Evolutionary conservation across 2,797 vertebrate species (phyloP), one percentile per base, ranked within the genome.

Genomic region (Odontamblyopus rebecca): DNA sequence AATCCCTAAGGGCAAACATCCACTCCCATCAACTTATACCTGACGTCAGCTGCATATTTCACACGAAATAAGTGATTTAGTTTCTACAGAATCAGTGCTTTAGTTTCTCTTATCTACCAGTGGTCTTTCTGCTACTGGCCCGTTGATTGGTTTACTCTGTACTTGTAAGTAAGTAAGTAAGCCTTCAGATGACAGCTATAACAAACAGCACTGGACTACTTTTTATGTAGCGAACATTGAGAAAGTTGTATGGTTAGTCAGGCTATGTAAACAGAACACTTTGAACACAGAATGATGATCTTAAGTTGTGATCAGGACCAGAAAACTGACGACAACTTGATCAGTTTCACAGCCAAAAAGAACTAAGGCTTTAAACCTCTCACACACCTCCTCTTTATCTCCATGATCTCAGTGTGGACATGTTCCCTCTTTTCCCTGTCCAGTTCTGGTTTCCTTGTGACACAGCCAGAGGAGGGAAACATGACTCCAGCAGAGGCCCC

Each of bases 391-490:
- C 19, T 5, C n/a, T 44, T 65, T 44, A 27, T 44, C 41, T 48
- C 15, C 63, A 29, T 44, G n/a, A 63, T 41, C 44, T 51, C 26
- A 50, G 64, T 9, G 48, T 78, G 80, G 81, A 84, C 69, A 16
- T 76, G n/a, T 78, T 73, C 74, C 63, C 66, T 75, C 74, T 75
- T 73, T 73, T 77, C 62, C 71, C 74, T 35, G 60, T 67, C 60
- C 74, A 69, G 78, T 84, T 90, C 87, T 84, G n/a, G 16, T 89
- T 89, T 92, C 84, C 82, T 67, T 59, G 60, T 73, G 84, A 88
- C 79, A 87, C 81, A 85, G 85, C 86, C 74, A 77, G 85, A 79
- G 84, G 82, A 81, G 76, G 59, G 92, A 79, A 89, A 92, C 89
- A 86, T 88, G 91, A 92, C 81, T 87, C 91, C 71, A 11, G 57